Evolutionary conservation across 2,113 vertebrate species (phyloP).

Genomic region (Leptobrachium leishanense): DNA sequence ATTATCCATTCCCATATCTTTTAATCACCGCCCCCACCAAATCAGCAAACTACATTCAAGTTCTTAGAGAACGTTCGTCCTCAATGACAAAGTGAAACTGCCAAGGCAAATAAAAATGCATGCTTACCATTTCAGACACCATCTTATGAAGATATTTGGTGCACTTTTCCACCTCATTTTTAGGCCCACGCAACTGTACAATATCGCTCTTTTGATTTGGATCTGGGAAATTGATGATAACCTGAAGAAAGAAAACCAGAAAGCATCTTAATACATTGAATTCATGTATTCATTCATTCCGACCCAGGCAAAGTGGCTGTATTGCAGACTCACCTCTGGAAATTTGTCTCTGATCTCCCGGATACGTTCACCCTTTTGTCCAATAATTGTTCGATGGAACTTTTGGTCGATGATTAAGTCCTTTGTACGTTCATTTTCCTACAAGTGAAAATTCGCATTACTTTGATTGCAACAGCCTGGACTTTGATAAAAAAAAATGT

Average conservation of each 20-base stretch:
- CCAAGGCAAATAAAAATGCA: too few relatives aligned
- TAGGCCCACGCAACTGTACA: conserved; percentile 92
- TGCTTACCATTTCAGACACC: conserved; percentile 90
- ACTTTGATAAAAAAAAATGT: too few relatives aligned
- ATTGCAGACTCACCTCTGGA: conserved; percentile 75
- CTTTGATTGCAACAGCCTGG: too few relatives aligned
- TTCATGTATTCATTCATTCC: too few relatives aligned
- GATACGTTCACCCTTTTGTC: conserved; percentile 96
- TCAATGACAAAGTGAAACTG: too few relatives aligned
- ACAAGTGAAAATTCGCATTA: background rate
- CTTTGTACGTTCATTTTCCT: conserved; percentile 99
- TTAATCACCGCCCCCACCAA: too few relatives aligned
- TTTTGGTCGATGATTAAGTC: conserved; percentile 97
- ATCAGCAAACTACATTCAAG: too few relatives aligned
- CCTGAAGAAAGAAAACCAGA: too few relatives aligned
- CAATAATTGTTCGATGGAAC: conserved; percentile 97
- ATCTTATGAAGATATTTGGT: conserved; percentile 97
- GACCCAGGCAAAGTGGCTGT: background rate
- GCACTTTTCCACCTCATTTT: conserved; percentile 96
- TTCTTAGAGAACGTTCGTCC: too few relatives aligned
- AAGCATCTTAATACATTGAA: too few relatives aligned
- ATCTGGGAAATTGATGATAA: conserved; percentile 95
- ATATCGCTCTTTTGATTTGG: conserved; percentile 94
- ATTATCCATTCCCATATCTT: too few relatives aligned
- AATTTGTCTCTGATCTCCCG: conserved; percentile 97